These are phyloP conservation scores for Meda fulgida DNA, from an alignment of 2,797 vertebrate species.

Conservation along the genomic window DNA sequence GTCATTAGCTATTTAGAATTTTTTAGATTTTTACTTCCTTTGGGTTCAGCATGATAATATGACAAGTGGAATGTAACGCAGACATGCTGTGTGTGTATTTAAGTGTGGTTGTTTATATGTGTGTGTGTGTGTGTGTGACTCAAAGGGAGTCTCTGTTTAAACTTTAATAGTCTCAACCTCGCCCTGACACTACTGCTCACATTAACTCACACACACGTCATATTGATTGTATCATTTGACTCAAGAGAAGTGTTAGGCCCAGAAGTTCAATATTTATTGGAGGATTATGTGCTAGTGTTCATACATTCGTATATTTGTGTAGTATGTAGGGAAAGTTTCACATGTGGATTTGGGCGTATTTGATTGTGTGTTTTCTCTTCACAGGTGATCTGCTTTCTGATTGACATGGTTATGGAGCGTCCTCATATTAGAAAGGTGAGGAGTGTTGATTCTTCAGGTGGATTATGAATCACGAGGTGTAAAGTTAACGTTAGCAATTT, in stretches of 20 bases:
- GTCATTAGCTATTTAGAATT: neutral
- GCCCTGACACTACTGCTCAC: conserved; percentile 13
- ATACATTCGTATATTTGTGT: neutral
- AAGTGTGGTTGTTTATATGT: neutral
- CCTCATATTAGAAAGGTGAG: conserved; percentile 1
- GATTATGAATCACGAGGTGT: neutral
- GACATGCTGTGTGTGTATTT: neutral
- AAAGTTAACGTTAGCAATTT: neutral
- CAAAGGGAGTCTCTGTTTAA: conserved; percentile 22
- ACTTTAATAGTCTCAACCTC: conserved; percentile 11
- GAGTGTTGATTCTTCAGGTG: neutral
- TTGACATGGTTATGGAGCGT: conserved; percentile 7
- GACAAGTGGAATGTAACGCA: neutral
- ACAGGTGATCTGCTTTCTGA: conserved; percentile 16
- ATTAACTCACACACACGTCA: conserved; percentile 12
- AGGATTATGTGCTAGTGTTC: neutral
- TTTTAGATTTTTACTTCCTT: neutral
- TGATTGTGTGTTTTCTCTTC: conserved; percentile 23
- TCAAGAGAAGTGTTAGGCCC: neutral
- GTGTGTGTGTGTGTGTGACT: neutral
- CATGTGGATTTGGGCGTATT: neutral
- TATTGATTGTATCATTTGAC: conserved; percentile 14
- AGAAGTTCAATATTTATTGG: conserved; percentile 4
- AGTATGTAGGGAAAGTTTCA: neutral
- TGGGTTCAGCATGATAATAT: neutral